Evolutionary conservation across 1,140 invertebrate species (phyloP), one percentile per base, ranked within the genome.

Genomic region (Drosophila pseudoananassae): DNA sequence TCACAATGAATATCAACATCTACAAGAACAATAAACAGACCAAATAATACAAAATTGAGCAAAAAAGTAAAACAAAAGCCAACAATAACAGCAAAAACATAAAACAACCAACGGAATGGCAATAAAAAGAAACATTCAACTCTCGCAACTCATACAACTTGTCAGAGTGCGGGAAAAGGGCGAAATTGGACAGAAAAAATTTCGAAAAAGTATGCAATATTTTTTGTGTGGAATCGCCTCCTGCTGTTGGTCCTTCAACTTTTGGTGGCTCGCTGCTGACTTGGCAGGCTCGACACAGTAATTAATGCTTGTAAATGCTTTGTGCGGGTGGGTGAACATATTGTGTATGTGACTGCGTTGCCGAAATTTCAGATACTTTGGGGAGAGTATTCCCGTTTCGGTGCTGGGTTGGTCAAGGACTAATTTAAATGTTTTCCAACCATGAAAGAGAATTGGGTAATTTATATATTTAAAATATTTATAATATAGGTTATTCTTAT

Each of bases 241-340:
- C 56, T 40, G 70, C 56, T 45, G 53, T 46, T 52, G 70, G 66
- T 43, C 53, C 33, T 71, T 70, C 57, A 50, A 78, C 70, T 78
- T 64, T 78, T 63, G 25, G 46, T 49, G 47, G 55, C 55, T 73
- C 36, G 63, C 51, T 54, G 65, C 65, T 51, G 52, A 76, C 76
- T 83, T 66, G 80, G 80, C 76, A 81, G 77, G 70, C 53, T 59
- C 57, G 56, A 59, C 81, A 77, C 49, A 81, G 81, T 87, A 85
- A 85, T 85, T 85, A 85, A 81, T 81, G 81, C 78, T 81, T 75
- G 74, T 78, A 81, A 87, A 68, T 74, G 82, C 64, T 59, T 33
- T 43, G 43, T 57, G 33, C 56, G 36, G 58, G 60, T 70, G 53
- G 38, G 36, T 33, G 55, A 46, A 17, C 61, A 55, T 36, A 53